Base-by-base conservation (phyloP, 2,113 vertebrate species). In the Laticauda laticaudata region DNA sequence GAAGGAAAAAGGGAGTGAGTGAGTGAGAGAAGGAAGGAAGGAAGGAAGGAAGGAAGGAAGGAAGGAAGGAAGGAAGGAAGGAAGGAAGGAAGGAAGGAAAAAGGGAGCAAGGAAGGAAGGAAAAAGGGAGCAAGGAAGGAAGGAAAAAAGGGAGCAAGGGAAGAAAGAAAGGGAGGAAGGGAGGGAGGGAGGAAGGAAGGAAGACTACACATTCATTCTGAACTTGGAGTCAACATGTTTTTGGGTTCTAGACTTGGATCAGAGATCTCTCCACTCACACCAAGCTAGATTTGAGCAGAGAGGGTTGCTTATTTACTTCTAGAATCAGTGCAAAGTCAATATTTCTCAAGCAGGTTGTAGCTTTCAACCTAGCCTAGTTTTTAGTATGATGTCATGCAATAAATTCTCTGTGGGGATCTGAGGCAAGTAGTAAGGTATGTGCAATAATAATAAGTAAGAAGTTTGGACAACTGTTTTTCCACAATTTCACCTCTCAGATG, bases 151-250 rank as follows among this genome's bases (percentile, higher is more conserved):
- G n/a, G n/a, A n/a, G n/a, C n/a, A n/a, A n/a, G n/a, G 14, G 18
- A 85, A 18, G n/a, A 5, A 14, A 18, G n/a, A 6, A 5, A 20
- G 4, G n/a, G 2, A 8, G 0, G 9, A 1, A 7, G 15, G 20
- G 7, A 3, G 2, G 39, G 7, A 43, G 3, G 7, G 20, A 61
- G 24, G 24, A 24, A 61, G 24, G 24, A 26, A 61, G 64, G 29
- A 34, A 75, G 64, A 14, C 29, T 64, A 14, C 26, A 5, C 61
- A 64, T n/a, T n/a, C 64, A 12, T 81, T 81, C 75, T 39, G 18
- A 34, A 20, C 75, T 39, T 81, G 34, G 34, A 20, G 34, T 81
- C n/a, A 39, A 20, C 15, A 39, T 81, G 39, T 81, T 81, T 39
- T 81, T 39, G 7, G 34, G 6, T 39, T 3, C n/a, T 20, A 1